These are phyloP conservation scores for Alectura lathami DNA, from an alignment of 2,113 vertebrate species.

Conservation along the genomic window DNA sequence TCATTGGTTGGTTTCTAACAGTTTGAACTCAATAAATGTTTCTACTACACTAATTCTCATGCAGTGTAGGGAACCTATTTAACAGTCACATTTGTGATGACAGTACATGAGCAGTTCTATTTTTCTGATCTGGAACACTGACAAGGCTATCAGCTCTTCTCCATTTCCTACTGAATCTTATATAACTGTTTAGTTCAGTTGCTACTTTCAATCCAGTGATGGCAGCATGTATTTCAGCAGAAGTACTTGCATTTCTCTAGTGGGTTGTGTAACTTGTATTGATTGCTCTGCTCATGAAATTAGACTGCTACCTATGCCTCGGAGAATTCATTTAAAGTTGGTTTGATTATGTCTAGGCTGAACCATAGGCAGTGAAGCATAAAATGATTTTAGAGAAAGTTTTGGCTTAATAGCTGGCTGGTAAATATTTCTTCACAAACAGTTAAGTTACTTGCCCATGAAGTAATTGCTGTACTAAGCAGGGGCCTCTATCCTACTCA, in stretches of 20 bases:
- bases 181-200: background rate
- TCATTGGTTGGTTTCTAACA: background rate
- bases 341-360: conserved; percentile 34
- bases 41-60: background rate
- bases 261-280: background rate
- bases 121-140: background rate
- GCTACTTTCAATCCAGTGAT: background rate
- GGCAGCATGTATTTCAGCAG: background rate
- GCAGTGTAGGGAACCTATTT: background rate
- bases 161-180: background rate
- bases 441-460: background rate
- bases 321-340: conserved; percentile 44
- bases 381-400: conserved; percentile 52
- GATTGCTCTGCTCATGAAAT: conserved; percentile 5
- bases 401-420: conserved; percentile 31
- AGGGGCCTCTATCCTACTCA: background rate
- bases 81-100: background rate
- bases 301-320: conserved; percentile 17
- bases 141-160: background rate
- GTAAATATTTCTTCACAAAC: background rate
- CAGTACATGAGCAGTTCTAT: background rate
- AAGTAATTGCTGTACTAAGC: background rate
- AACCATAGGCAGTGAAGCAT: conserved; percentile 11
- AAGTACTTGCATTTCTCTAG: background rate
- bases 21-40: background rate